Evolutionary conservation across 2,888 invertebrate species (phyloP).

Genomic region (Gibbula magus): DNA sequence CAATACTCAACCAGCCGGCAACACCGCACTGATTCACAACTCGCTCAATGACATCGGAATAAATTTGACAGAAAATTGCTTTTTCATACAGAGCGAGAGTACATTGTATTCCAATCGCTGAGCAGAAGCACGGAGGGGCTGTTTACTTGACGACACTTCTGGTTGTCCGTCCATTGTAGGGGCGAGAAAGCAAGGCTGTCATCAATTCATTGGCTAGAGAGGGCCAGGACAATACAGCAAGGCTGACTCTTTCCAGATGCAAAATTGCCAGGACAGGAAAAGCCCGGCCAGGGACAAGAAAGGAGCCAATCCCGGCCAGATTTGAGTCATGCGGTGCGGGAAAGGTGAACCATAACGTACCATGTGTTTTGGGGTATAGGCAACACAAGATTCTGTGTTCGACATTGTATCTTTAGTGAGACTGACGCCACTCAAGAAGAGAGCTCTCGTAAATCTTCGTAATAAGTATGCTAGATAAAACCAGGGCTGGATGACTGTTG

Average conservation of each 20-base stretch:
- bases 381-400: background rate
- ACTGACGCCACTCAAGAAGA: background rate
- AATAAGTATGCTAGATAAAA: background rate
- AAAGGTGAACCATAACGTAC: background rate
- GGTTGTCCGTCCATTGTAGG: background rate
- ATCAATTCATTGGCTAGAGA: background rate
- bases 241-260: background rate
- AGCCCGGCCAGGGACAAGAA: background rate
- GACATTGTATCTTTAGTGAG: background rate
- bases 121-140: background rate
- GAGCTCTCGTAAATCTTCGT: background rate
- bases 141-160: background rate
- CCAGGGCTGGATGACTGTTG: background rate
- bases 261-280: background rate
- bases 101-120: background rate
- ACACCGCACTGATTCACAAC: background rate
- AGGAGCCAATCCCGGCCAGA: background rate
- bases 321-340: background rate
- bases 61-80: conserved; percentile 26
- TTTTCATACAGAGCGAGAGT: conserved; percentile 3
- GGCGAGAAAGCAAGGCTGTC: background rate
- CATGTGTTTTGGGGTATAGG: background rate
- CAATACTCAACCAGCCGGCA: background rate
- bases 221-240: background rate
- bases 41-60: conserved; percentile 23